Conservation (phyloP, 2,888 invertebrate genomes). For the Nipponacmea schrenckii region DNA sequence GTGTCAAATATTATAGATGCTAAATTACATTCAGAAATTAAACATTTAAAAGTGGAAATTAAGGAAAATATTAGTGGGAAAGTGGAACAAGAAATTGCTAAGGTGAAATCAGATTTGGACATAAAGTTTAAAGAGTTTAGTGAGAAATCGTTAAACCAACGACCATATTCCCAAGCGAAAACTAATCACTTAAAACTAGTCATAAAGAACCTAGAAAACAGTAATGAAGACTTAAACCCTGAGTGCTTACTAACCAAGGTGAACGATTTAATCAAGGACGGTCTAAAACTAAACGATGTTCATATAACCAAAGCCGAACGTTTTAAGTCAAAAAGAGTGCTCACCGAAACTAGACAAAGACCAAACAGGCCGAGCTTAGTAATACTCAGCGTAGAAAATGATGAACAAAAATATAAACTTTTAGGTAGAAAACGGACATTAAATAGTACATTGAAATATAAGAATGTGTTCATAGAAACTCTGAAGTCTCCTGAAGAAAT, state of each 20-base stretch:
- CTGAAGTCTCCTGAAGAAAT: background rate
- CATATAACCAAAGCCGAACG: background rate
- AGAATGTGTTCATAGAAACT: background rate
- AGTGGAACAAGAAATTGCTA: too few species aligned
- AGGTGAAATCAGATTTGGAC: too few species aligned
- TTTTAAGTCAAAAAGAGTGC: background rate
- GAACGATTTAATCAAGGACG: background rate
- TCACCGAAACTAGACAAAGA: background rate
- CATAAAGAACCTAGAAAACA: background rate
- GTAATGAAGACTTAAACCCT: background rate
- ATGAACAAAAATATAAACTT: background rate
- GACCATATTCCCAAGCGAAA: too few species aligned
- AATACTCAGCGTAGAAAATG: background rate
- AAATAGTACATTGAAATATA: background rate
- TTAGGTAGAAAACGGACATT: background rate
- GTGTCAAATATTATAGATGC: background rate
- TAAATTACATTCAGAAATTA: slow-evolving; percentile 1
- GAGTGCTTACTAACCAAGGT: background rate
- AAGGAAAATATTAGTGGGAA: too few species aligned
- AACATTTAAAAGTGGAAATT: background rate
- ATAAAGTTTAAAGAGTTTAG: too few species aligned
- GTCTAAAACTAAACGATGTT: background rate
- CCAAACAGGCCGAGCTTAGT: background rate
- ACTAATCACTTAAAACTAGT: background rate
- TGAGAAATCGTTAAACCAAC: background rate